phyloP scores from a whole-genome alignment of 2,888 invertebrate genomes.

The Diachrysia chrysitis region DNA sequence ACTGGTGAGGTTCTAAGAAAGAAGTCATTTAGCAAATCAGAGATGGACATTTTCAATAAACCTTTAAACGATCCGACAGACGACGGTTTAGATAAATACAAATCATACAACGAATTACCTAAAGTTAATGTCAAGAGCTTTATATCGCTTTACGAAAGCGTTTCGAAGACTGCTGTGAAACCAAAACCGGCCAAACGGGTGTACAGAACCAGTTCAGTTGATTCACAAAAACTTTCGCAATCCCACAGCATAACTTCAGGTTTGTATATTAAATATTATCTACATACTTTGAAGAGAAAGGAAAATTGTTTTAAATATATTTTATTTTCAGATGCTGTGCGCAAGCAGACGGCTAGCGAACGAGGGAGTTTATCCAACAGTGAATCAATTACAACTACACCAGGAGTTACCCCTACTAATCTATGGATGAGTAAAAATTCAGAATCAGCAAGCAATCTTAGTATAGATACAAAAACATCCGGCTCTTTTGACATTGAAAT shows the following conservation, averaged over 20 bases:
- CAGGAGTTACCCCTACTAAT: slow-evolving; percentile 54
- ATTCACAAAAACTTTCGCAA: slow-evolving; percentile 65
- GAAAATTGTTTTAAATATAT: neutral
- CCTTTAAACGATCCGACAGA: slow-evolving; percentile 63
- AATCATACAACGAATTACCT: slow-evolving; percentile 83
- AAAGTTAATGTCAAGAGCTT: slow-evolving; percentile 83
- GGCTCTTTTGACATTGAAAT: slow-evolving; percentile 68
- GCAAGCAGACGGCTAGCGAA: slow-evolving; percentile 47
- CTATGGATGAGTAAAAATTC: slow-evolving; percentile 60
- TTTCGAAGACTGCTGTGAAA: slow-evolving; percentile 71
- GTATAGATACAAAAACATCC: slow-evolving; percentile 64
- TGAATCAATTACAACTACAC: slow-evolving; percentile 41
- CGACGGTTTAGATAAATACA: slow-evolving; percentile 79
- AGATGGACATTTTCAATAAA: slow-evolving; percentile 86
- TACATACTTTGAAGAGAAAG: too few species aligned
- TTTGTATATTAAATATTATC: slow-evolving; percentile 51
- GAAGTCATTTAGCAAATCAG: slow-evolving; percentile 83
- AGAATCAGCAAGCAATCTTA: slow-evolving; percentile 64
- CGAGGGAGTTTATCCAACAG: slow-evolving; percentile 38
- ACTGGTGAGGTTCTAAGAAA: slow-evolving; percentile 65
- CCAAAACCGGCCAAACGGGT: slow-evolving; percentile 63
- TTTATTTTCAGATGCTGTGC: slow-evolving; percentile 69
- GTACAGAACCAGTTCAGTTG: slow-evolving; percentile 64
- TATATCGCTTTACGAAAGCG: slow-evolving; percentile 83
- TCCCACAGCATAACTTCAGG: slow-evolving; percentile 77